phyloP scores from a whole-genome alignment of 2,113 vertebrate species.

The Isichthys henryi region DNA sequence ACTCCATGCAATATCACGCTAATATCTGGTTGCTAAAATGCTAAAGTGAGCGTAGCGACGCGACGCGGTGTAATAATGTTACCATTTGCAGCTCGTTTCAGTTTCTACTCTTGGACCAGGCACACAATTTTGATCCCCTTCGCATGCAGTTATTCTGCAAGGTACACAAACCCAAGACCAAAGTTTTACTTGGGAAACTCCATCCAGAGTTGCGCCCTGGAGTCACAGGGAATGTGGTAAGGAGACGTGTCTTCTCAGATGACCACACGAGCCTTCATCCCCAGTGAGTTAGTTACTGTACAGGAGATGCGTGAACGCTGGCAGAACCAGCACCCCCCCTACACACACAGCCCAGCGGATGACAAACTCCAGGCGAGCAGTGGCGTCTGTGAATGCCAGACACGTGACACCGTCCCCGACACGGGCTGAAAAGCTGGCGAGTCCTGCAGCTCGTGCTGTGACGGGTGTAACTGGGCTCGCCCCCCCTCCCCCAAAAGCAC shows the following conservation, averaged over 20 bases:
- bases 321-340: not conserved
- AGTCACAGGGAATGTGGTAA: not conserved
- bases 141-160: not conserved
- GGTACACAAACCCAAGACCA: not conserved
- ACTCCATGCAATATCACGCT: not conserved
- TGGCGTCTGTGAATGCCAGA: constrained; percentile 53
- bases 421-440: constrained; percentile 38
- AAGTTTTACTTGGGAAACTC: not conserved
- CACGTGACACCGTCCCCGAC: constrained; percentile 42
- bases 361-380: constrained; percentile 55
- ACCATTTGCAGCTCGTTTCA: not conserved
- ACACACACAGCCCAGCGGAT: constrained; percentile 38
- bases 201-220: not conserved
- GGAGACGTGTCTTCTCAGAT: not conserved
- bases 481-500: not conserved
- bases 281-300: not conserved
- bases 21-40: constrained; percentile 1
- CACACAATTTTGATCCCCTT: not conserved
- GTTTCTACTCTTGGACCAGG: not conserved
- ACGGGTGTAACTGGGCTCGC: not conserved
- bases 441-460: constrained; percentile 37
- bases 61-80: not conserved
- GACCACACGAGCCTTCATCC: not conserved
- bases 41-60: not conserved
- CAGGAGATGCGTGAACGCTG: not conserved